These are phyloP conservation scores for Zaprionus vittiger DNA, from an alignment of 1,140 invertebrate genomes.

Conservation along the genomic window DNA sequence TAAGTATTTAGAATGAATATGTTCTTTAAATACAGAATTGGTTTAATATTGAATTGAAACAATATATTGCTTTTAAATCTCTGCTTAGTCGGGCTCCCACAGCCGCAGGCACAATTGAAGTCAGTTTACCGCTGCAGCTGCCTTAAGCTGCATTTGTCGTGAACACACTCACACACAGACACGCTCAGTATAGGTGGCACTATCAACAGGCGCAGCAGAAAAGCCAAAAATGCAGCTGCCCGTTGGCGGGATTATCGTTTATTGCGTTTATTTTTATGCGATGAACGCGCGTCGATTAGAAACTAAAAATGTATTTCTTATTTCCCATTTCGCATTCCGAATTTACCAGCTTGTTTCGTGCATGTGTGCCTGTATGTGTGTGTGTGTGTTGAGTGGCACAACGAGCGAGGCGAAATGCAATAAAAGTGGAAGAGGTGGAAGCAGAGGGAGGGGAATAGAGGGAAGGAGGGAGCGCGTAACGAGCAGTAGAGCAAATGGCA, in stretches of 20 bases:
- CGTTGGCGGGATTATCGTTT: slow-evolving; percentile 71
- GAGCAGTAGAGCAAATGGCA: slow-evolving; percentile 72
- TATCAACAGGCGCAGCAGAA: slow-evolving; percentile 54
- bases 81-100: not conserved
- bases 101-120: not conserved
- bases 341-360: slow-evolving; percentile 13
- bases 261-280: slow-evolving; percentile 82
- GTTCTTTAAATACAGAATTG: too few relatives aligned
- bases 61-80: not conserved
- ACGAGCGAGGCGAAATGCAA: slow-evolving; percentile 66
- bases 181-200: not conserved
- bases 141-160: slow-evolving; percentile 4
- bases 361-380: not conserved
- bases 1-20: too few relatives aligned
- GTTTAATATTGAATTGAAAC: too few relatives aligned
- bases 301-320: slow-evolving; percentile 80
- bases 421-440: slow-evolving; percentile 61
- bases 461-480: slow-evolving; percentile 18
- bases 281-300: slow-evolving; percentile 83
- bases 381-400: slow-evolving; percentile 57
- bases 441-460: slow-evolving; percentile 19
- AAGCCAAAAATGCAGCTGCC: slow-evolving; percentile 63
- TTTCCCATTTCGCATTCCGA: slow-evolving; percentile 36
- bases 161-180: not conserved
- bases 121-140: not conserved